phyloP scores from a whole-genome alignment of 2,797 vertebrate genomes.

The Scomberomorus guttatus region DNA sequence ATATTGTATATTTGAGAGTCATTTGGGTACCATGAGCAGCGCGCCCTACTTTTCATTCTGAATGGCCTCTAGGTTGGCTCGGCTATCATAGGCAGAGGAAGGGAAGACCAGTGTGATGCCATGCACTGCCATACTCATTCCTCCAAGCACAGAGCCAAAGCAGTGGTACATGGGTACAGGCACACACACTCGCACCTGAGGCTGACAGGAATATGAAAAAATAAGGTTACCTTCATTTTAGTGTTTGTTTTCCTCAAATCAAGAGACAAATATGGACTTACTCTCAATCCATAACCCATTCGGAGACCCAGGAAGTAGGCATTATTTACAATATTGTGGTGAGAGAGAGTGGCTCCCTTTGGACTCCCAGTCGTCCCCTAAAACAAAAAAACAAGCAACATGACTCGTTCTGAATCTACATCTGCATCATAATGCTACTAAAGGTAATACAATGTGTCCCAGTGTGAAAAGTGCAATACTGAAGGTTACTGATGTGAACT shows the following conservation, averaged over 20 bases:
- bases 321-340: slow-evolving; percentile 90
- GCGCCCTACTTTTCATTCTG: slow-evolving; percentile 87
- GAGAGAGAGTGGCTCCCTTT: slow-evolving; percentile 88
- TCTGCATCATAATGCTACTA: not conserved
- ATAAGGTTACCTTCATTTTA: not conserved
- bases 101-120: slow-evolving; percentile 88
- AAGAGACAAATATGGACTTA: slow-evolving; percentile 62
- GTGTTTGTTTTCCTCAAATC: not conserved
- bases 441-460: not conserved
- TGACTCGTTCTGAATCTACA: not conserved
- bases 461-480: not conserved
- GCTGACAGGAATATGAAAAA: slow-evolving; percentile 46
- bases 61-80: slow-evolving; percentile 86
- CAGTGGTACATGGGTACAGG: slow-evolving; percentile 91
- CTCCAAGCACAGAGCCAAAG: slow-evolving; percentile 88
- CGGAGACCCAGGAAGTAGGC: slow-evolving; percentile 83
- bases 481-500: slow-evolving; percentile 92
- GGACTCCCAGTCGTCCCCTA: slow-evolving; percentile 93
- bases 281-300: slow-evolving; percentile 73
- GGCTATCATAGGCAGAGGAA: slow-evolving; percentile 82
- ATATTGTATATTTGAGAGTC: not conserved
- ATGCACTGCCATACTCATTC: slow-evolving; percentile 85
- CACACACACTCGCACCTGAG: slow-evolving; percentile 78
- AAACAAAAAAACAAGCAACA: slow-evolving; percentile 31
- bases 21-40: not conserved